phyloP scores from a whole-genome alignment of 2,797 vertebrate species.

The Micropoecilia bifurca region DNA sequence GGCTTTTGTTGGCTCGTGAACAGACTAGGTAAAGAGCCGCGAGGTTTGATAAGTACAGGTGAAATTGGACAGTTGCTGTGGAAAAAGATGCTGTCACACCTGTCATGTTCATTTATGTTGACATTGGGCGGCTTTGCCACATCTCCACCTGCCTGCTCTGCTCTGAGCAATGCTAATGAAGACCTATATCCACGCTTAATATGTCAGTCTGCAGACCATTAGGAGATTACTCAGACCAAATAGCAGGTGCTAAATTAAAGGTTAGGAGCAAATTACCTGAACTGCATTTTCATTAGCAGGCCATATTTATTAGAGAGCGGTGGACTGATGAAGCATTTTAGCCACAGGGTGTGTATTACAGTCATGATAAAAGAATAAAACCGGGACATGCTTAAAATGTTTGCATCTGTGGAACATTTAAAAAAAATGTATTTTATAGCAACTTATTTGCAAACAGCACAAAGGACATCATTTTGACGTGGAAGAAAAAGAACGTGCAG shows the following conservation, averaged over 20 bases:
- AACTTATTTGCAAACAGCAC: background rate
- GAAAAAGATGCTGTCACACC: conserved; percentile 35
- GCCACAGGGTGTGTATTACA: background rate
- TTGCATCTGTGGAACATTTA: background rate
- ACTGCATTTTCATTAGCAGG: conserved; percentile 1
- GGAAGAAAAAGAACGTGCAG: background rate
- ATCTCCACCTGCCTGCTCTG: conserved; percentile 21
- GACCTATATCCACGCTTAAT: conserved; percentile 15
- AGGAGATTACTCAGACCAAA: background rate
- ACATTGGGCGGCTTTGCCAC: conserved; percentile 25
- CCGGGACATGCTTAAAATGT: background rate
- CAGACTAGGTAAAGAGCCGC: conserved; percentile 9
- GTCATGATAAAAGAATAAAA: background rate
- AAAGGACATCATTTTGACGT: background rate
- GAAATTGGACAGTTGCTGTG: conserved; percentile 27
- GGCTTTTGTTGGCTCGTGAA: conserved; percentile 23
- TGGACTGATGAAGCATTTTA: background rate
- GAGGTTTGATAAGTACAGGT: conserved; percentile 23
- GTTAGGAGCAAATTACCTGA: background rate
- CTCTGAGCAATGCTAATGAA: conserved; percentile 17
- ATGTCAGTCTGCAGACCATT: conserved; percentile 13
- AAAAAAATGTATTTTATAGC: background rate
- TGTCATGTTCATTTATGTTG: conserved; percentile 40
- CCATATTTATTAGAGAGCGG: background rate
- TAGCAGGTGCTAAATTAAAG: conserved; percentile 23